phyloP scores from a whole-genome alignment of 2,888 invertebrate genomes.

The Lithophane semibrunnea region DNA sequence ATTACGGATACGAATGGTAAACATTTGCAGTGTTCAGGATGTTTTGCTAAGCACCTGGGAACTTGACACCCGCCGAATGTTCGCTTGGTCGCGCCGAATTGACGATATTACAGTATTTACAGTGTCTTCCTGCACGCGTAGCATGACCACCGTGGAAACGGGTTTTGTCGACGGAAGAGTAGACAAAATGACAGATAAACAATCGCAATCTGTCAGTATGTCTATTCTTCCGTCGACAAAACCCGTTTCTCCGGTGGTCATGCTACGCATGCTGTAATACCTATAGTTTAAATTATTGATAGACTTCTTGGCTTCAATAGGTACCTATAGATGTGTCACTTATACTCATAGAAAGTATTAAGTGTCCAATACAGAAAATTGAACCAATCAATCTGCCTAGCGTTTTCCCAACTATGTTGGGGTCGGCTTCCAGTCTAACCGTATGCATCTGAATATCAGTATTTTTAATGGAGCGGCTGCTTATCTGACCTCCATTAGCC shows the following conservation, averaged over 20 bases:
- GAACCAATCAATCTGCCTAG: background rate
- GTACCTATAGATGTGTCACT: background rate
- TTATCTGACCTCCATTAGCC: background rate
- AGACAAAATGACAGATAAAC: too few species aligned
- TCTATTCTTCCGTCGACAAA: too few species aligned
- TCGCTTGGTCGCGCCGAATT: conserved; percentile 25
- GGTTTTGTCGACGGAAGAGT: too few species aligned
- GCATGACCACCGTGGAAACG: too few species aligned
- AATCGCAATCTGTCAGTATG: too few species aligned
- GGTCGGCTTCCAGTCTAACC: background rate
- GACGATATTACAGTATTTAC: conserved; percentile 1
- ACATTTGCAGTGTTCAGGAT: conserved; percentile 65
- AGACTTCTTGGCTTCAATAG: background rate
- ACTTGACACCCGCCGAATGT: conserved; percentile 37
- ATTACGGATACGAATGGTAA: conserved; percentile 64
- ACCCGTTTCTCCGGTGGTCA: too few species aligned
- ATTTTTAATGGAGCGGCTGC: background rate
- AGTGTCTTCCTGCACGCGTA: background rate
- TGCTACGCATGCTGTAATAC: too few species aligned
- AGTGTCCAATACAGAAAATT: background rate
- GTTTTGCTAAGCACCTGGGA: conserved; percentile 56
- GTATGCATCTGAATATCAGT: background rate
- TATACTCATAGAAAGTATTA: background rate
- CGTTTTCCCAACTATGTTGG: background rate
- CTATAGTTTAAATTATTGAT: too few species aligned